Base-by-base conservation (phyloP, 2,888 invertebrate genomes). In the Cyaniris semiargus region DNA sequence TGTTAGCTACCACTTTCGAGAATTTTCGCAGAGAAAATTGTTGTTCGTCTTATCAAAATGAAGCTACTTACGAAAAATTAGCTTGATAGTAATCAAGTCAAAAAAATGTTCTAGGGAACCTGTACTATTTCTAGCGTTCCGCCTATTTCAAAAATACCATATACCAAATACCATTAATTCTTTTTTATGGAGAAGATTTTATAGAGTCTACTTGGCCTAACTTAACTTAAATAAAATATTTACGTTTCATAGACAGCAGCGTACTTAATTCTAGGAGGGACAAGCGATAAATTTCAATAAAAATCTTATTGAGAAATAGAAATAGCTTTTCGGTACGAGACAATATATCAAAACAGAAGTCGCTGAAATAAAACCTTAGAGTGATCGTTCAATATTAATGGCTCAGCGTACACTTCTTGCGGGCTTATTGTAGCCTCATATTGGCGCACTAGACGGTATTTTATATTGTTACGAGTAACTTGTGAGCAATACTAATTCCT, bases 331-430 rank as follows among this genome's bases (percentile, higher is more conserved):
- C 31, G 27, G 31, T 27, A 15, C 10, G 27, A 70, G 66, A 31
- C 66, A 27, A 70, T 70, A 70, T 70, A 27, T 70, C 70, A 70
- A 23, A 70, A 70, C 70, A 70, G 70, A 27, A 70, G 70, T 27
- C 70, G 31, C 27, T 70, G 70, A 70, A 70, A 70, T 1, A 70
- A 70, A 70, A 70, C 70, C 70, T 58, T 31, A 31, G 70, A 23
- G 70, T 27, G 70, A 31, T 27, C 70, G 70, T 70, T 70, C 31
- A 70, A 70, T 70, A 70, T 70, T 70, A 70, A 70, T 70, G 70
- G 23, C 27, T 70, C 3, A 70, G 70, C 58, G 23, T 23, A 23
- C 10, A 70, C 15, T 58, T 70, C 70, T 15, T 70, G 70, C 23
- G 58, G 8, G 8, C 58, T 58, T 58, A 58, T 58, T 58, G 58